Percentiles rank a stretch among this genome's conserved stretches.
These are phyloP conservation scores for Enteromius anoplus DNA, from an alignment of 2,797 vertebrate genomes.

Conservation along the genomic window DNA sequence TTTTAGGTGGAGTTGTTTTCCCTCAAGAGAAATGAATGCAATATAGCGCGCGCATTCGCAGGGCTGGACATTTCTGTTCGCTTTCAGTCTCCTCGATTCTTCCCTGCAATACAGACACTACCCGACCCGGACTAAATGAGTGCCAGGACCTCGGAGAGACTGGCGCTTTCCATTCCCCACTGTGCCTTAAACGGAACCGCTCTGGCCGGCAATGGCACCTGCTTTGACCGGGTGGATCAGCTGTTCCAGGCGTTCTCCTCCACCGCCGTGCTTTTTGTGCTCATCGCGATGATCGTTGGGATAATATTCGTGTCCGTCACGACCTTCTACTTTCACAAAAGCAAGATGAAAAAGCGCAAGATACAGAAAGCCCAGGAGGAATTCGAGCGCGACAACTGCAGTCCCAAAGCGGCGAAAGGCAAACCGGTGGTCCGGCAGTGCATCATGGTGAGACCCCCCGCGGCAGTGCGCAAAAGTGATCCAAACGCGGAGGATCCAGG, in stretches of 20 bases:
- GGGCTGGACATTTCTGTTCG: slow-evolving; percentile 47
- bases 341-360: slow-evolving; percentile 90
- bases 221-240: slow-evolving; percentile 83
- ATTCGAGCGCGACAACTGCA: slow-evolving; percentile 86
- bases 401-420: slow-evolving; percentile 59
- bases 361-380: slow-evolving; percentile 89
- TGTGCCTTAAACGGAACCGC: slow-evolving; percentile 84
- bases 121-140: slow-evolving; percentile 81
- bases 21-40: slow-evolving; percentile 59
- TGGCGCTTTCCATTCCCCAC: slow-evolving; percentile 82
- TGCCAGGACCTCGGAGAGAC: slow-evolving; percentile 83
- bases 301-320: slow-evolving; percentile 84
- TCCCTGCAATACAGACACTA: slow-evolving; percentile 60
- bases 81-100: slow-evolving; percentile 42
- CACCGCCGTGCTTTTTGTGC: slow-evolving; percentile 83
- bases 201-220: slow-evolving; percentile 70
- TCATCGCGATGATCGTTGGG: slow-evolving; percentile 84
- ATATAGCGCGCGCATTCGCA: slow-evolving; percentile 34
- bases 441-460: slow-evolving; percentile 64
- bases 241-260: slow-evolving; percentile 88
- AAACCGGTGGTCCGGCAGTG: slow-evolving; percentile 60
- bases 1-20: slow-evolving; percentile 57
- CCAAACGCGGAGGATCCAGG: slow-evolving; percentile 49
- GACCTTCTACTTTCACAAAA: slow-evolving; percentile 88
- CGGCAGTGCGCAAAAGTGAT: slow-evolving; percentile 62